These are phyloP conservation scores for Platycercus adscitus DNA, from an alignment of 2,113 vertebrate genomes.

Conservation along the genomic window DNA sequence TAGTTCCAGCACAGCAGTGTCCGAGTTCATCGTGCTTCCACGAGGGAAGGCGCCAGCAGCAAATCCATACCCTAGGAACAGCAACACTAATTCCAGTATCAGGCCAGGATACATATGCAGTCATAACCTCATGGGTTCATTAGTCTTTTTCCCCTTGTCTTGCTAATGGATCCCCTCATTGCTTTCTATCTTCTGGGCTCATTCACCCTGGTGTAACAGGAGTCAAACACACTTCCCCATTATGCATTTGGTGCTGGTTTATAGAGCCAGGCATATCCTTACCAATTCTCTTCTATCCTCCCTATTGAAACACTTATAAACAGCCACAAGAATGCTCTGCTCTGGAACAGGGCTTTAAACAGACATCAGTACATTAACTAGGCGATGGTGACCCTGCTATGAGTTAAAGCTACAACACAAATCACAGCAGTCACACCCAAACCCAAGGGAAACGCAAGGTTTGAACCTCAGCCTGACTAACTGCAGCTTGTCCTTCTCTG, in stretches of 20 bases:
- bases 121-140: neutral
- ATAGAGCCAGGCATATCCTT: neutral
- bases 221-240: neutral
- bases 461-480: neutral
- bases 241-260: neutral
- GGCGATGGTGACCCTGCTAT: rapidly evolving
- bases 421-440: neutral
- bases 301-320: neutral
- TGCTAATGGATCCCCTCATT: neutral
- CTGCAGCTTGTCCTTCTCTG: neutral
- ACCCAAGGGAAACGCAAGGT: neutral
- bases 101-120: neutral
- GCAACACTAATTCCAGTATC: neutral
- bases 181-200: neutral
- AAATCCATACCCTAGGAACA: neutral
- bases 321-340: neutral
- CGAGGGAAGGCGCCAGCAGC: rapidly evolving
- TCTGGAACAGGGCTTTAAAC: neutral
- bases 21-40: neutral
- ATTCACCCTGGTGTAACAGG: rapidly evolving
- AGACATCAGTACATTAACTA: neutral
- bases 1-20: neutral
- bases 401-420: neutral
- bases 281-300: neutral
- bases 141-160: neutral